Evolutionary conservation across 2,888 invertebrate species (phyloP).

Genomic region (Chironomus riparius): DNA sequence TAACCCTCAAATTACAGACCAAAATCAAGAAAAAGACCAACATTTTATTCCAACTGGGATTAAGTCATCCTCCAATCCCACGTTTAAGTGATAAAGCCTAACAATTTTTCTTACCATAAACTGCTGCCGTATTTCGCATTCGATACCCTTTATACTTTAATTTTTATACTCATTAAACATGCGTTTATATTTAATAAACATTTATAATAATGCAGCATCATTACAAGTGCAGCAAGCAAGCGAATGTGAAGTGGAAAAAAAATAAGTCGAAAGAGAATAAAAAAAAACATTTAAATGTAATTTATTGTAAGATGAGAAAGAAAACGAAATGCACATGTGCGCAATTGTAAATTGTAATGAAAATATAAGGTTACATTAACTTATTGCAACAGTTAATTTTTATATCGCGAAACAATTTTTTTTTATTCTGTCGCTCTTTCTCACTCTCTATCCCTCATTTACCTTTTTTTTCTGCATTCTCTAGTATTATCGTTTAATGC

Average conservation of each 20-base stretch:
- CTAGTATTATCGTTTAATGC: neutral
- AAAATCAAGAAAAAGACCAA: too few species aligned
- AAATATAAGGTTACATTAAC: neutral
- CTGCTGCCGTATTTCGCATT: neutral
- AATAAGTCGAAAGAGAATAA: too few species aligned
- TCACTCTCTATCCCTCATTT: neutral
- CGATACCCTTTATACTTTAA: too few species aligned
- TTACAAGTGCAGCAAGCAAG: neutral
- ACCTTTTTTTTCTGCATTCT: neutral
- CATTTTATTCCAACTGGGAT: too few species aligned
- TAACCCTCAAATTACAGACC: too few species aligned
- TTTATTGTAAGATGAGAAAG: neutral
- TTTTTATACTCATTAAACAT: neutral
- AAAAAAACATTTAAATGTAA: neutral
- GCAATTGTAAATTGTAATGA: neutral
- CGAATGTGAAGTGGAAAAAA: too few species aligned
- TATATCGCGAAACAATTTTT: neutral
- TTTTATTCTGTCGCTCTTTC: neutral
- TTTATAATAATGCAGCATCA: neutral
- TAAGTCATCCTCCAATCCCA: too few species aligned
- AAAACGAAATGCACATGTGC: neutral
- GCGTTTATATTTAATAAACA: neutral
- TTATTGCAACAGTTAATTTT: slow-evolving; percentile 7
- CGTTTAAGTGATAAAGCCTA: too few species aligned
- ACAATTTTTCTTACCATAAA: too few species aligned